Percentiles rank a stretch among this genome's conserved stretches.
phyloP scores from a whole-genome alignment of 2,888 invertebrate species.

The Orgyia antiqua region DNA sequence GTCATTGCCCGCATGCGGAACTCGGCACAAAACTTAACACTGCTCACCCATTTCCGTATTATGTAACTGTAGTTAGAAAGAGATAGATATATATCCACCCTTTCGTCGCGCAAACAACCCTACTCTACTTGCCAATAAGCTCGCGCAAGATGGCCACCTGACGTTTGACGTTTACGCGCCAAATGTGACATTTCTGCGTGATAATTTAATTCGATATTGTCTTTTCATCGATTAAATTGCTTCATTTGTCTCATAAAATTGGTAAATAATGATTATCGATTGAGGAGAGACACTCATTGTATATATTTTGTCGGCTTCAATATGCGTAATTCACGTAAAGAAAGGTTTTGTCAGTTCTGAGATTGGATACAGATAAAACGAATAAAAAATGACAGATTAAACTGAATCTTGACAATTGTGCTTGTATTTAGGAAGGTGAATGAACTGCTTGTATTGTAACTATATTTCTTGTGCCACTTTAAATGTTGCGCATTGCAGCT shows the following conservation, averaged over 20 bases:
- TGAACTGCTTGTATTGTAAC: constrained; percentile 21
- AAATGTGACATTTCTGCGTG: constrained; percentile 64
- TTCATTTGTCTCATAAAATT: constrained; percentile 45
- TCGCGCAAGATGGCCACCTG: constrained; percentile 55
- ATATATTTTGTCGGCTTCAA: constrained; percentile 12
- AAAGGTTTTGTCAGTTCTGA: constrained; percentile 12
- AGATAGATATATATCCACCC: constrained; percentile 43
- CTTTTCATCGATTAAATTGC: constrained; percentile 54
- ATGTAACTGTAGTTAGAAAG: constrained; percentile 58
- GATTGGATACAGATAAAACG: constrained; percentile 13
- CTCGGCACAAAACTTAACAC: constrained; percentile 53
- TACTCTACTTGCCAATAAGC: constrained; percentile 48
- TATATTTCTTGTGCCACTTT: constrained; percentile 22
- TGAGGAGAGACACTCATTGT: constrained; percentile 13
- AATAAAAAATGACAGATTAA: constrained; percentile 17
- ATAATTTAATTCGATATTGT: constrained; percentile 47
- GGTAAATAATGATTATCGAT: constrained; percentile 32
- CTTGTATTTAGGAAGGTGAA: constrained; percentile 26
- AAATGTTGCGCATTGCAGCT: constrained; percentile 31
- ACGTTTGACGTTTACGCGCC: constrained; percentile 72
- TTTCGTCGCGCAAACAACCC: constrained; percentile 50
- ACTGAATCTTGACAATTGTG: constrained; percentile 8
- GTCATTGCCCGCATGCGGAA: constrained; percentile 69
- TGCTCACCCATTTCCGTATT: constrained; percentile 73
- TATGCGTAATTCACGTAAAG: constrained; percentile 4